Conservation (phyloP, 2,113 vertebrate genomes). For the human (Homo sapiens) region DNA sequence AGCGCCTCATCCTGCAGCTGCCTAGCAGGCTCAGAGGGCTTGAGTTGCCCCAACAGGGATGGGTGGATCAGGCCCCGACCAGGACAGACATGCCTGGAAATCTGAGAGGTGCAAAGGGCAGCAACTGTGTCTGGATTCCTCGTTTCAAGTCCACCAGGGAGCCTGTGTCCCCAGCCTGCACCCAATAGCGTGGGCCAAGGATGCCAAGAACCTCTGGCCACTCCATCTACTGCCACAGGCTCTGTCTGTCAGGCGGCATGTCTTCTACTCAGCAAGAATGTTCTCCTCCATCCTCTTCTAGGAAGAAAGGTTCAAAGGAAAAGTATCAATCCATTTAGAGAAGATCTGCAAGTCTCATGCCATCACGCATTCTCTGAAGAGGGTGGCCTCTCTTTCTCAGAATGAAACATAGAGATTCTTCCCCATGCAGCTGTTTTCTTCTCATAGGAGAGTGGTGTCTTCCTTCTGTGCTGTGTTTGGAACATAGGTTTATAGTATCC, state of each 20-base stretch:
- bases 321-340: neutral
- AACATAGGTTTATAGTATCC: neutral
- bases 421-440: neutral
- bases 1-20: no score
- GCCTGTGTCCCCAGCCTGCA: neutral
- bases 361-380: neutral
- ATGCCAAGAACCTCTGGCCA: neutral
- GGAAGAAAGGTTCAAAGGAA: neutral
- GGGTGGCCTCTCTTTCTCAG: neutral
- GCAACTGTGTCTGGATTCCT: no score
- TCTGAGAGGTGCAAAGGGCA: neutral
- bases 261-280: neutral
- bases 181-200: neutral
- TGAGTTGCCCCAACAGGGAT: no score
- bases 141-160: neutral
- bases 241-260: neutral
- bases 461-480: neutral
- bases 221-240: no score
- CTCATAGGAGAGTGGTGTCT: neutral
- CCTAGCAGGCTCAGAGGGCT: neutral
- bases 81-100: neutral
- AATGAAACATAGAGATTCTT: neutral
- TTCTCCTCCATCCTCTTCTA: neutral
- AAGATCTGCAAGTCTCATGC: neutral
- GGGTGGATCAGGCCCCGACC: neutral